These are phyloP conservation scores for Agrochola litura DNA, from an alignment of 2,888 invertebrate genomes.

Conservation along the genomic window DNA sequence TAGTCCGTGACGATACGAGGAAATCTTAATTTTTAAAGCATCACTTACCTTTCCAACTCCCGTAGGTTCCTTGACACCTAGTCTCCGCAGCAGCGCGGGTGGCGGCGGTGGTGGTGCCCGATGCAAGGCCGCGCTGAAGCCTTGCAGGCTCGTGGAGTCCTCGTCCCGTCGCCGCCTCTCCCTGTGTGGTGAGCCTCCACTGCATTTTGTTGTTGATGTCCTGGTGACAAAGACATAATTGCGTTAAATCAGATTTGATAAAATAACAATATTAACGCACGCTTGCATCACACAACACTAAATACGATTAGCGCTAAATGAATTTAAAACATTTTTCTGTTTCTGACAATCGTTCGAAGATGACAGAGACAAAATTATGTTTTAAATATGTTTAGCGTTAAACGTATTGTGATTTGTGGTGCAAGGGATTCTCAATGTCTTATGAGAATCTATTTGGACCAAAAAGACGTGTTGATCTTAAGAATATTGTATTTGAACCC, in stretches of 20 bases:
- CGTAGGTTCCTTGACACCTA: constrained; percentile 94
- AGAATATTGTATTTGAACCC: background rate
- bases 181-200: constrained; percentile 91
- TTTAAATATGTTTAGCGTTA: background rate
- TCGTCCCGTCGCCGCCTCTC: constrained; percentile 91
- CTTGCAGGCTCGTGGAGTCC: constrained; percentile 88
- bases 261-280: background rate
- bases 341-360: background rate
- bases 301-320: background rate
- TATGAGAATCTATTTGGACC: background rate
- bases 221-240: constrained; percentile 82
- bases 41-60: constrained; percentile 95
- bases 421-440: background rate
- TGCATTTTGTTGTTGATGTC: constrained; percentile 88
- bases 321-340: background rate
- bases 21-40: background rate
- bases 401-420: background rate
- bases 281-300: background rate
- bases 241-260: background rate
- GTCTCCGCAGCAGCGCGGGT: constrained; percentile 93
- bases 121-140: constrained; percentile 94
- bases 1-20: background rate
- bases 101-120: constrained; percentile 94
- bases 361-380: background rate
- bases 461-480: background rate